phyloP scores from a whole-genome alignment of 2,113 vertebrate species.

The Callithrix jacchus region DNA sequence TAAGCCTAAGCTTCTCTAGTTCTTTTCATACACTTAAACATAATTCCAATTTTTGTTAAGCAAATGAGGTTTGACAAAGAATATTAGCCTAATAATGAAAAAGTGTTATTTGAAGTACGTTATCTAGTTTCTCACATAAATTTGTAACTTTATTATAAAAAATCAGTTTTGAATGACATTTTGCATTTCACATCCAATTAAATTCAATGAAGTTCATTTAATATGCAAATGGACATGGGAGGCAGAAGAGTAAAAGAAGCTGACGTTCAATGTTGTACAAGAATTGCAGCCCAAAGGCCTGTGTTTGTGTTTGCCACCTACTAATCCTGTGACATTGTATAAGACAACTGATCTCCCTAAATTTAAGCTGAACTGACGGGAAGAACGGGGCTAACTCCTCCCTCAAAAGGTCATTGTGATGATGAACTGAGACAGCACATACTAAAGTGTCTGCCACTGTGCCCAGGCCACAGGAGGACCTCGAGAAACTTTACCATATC shows the following conservation, averaged over 20 bases:
- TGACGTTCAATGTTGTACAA: not conserved
- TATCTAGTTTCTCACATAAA: conserved; percentile 11
- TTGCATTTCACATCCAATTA: conserved; percentile 38
- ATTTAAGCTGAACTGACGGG: not conserved
- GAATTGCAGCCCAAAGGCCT: not conserved
- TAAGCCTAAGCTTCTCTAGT: not conserved
- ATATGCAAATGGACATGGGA: not conserved
- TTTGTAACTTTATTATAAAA: not conserved
- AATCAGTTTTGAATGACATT: conserved; percentile 32
- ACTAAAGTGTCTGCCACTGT: not conserved
- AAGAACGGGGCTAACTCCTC: not conserved
- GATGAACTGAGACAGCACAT: too few species aligned
- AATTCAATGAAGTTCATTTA: not conserved
- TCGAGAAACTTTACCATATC: not conserved
- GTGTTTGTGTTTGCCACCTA: not conserved
- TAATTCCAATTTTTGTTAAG: conserved; percentile 59
- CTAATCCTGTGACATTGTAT: not conserved
- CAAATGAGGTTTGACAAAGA: conserved; percentile 34
- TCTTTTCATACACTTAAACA: conserved; percentile 51
- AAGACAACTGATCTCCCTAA: not conserved
- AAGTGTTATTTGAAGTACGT: conserved; percentile 17
- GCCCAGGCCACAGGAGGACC: not conserved
- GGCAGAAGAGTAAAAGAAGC: not conserved
- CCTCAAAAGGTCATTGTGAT: not conserved
- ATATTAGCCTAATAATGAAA: conserved; percentile 34